Evolutionary conservation across 1,140 invertebrate genomes (phyloP).

Genomic region (Trichonephila inaurata): DNA sequence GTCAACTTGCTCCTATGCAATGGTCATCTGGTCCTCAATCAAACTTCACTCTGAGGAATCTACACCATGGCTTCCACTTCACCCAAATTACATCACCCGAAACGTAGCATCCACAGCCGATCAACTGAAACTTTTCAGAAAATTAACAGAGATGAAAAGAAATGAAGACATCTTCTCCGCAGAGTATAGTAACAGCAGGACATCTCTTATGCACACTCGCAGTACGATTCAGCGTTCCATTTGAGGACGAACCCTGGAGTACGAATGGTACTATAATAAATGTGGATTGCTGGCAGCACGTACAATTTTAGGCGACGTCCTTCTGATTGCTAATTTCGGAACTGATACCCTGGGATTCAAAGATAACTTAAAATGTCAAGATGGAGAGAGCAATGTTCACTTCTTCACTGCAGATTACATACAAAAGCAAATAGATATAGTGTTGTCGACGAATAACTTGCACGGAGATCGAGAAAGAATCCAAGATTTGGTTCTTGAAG

Average conservation of each 20-base stretch:
- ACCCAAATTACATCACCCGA: constrained; percentile 61
- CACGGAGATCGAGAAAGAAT: background rate
- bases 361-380: background rate
- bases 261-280: constrained; percentile 6
- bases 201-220: background rate
- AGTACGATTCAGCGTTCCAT: background rate
- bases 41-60: constrained; percentile 68
- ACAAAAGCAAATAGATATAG: background rate
- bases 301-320: background rate
- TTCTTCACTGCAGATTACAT: background rate
- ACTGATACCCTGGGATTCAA: background rate
- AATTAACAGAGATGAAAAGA: constrained; percentile 37
- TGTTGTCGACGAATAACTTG: background rate
- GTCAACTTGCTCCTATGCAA: constrained; percentile 77
- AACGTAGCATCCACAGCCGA: constrained; percentile 68
- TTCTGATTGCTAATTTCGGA: constrained; percentile 46
- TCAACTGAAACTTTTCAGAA: background rate
- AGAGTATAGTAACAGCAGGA: too few species aligned
- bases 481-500: background rate
- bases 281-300: background rate
- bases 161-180: background rate
- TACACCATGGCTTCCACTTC: constrained; percentile 73
- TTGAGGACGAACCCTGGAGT: background rate
- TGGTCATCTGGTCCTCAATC: constrained; percentile 73
- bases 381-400: background rate